Base-by-base conservation (phyloP, 2,113 vertebrate species). In the Dipodomys ordii region DNA sequence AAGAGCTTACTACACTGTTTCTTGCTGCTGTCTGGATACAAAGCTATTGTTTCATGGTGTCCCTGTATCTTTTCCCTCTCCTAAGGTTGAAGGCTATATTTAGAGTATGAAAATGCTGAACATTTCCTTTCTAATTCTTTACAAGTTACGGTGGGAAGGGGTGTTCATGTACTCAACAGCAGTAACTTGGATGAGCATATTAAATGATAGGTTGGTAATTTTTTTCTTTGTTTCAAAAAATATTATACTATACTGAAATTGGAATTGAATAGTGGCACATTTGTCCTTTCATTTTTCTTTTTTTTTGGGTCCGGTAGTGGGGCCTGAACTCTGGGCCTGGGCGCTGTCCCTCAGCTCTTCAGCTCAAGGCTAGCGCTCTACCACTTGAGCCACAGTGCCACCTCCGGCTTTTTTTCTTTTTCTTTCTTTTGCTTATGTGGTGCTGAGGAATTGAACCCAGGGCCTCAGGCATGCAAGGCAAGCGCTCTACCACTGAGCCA, bases 91-190 rank as follows among this genome's bases (percentile, higher is more conserved):
- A 28, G 60, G 77, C 73, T 88, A 44, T 76, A 79, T 78, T 95
- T 87, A 85, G 84, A 83, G 30, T 67, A 12, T 89, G 64, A 82
- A 79, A 65, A 44, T 71, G 82, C 35, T 85, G 57, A 90, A 30
- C 27, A 30, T 86, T 93, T 94, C 73, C 73, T 94, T 77, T 77
- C 46, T 23, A 18, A 49, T 69, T 94, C 62, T 80, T 92, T 44
- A 83, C 32, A 87, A 82, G 65, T 91, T 81, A 46, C 9, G 13
- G 20, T 53, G 8, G 35, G 83, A 39, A 74, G 67, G 20, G 11
- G 57, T 77, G 67, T 94, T 25, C 10, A 74, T 0, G 0, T 39
- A 30, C 25, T 57, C 39, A 83, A 32, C n/a, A 80, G 23, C 16
- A 19, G 65, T 88, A 32, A 10, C 2, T 65, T 74, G 7, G 27